A percentile compares a stretch with the other conserved stretches of the same genome.
Evolutionary conservation across 2,797 vertebrate genomes (phyloP).

Genomic region (Clamator glandarius): DNA sequence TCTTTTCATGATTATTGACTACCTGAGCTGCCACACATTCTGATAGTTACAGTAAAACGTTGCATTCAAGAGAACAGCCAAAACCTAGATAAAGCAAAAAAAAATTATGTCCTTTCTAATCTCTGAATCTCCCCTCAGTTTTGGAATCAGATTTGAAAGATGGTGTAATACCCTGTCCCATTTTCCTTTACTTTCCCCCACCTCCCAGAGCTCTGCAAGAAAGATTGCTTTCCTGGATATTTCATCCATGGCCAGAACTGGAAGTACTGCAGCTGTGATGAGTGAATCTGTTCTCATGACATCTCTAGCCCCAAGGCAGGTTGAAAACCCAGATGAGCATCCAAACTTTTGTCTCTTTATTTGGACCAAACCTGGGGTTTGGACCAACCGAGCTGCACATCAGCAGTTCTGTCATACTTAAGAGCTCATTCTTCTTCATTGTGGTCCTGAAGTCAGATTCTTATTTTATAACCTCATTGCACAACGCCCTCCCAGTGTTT

Average conservation of each 20-base stretch:
- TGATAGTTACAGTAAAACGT: slow-evolving; percentile 12
- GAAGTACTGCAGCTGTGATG: slow-evolving; percentile 66
- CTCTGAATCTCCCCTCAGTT: neutral
- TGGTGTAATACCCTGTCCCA: neutral
- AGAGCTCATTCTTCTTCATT: slow-evolving; percentile 45
- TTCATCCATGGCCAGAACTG: slow-evolving; percentile 39
- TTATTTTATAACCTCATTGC: slow-evolving; percentile 43
- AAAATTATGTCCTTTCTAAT: neutral
- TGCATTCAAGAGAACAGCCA: neutral
- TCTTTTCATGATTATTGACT: slow-evolving; percentile 16
- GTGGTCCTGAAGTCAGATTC: slow-evolving; percentile 52
- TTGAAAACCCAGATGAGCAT: slow-evolving; percentile 50
- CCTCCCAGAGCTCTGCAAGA: slow-evolving; percentile 19
- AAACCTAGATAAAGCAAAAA: neutral
- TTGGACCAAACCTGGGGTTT: slow-evolving; percentile 31
- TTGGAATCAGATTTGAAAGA: slow-evolving; percentile 16
- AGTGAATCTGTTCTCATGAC: slow-evolving; percentile 61
- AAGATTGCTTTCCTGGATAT: slow-evolving; percentile 29
- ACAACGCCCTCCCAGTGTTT: neutral
- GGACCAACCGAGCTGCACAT: slow-evolving; percentile 12
- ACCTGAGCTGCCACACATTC: neutral
- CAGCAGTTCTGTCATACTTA: slow-evolving; percentile 37
- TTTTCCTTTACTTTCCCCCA: neutral
- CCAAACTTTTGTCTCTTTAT: slow-evolving; percentile 33
- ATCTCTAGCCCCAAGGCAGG: slow-evolving; percentile 60